Evolutionary conservation across 1,140 invertebrate species (phyloP).

Genomic region (Trissolcus basalis): DNA sequence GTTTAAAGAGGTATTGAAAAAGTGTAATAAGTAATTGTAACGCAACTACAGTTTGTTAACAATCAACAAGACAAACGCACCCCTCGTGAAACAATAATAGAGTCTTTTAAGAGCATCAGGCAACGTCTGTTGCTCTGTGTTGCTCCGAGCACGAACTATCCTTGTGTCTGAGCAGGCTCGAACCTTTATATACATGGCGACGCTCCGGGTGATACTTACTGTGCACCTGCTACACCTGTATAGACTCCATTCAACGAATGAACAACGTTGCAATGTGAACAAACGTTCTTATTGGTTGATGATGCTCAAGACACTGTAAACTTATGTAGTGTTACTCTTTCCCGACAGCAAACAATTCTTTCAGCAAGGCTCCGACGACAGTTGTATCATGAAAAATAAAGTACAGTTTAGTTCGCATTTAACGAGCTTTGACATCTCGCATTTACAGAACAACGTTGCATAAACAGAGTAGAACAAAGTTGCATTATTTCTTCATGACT

Average conservation of each 20-base stretch:
- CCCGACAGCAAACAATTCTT: conserved; percentile 17
- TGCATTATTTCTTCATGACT: too few species aligned
- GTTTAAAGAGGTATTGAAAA: not conserved
- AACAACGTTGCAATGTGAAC: conserved; percentile 28
- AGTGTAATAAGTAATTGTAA: not conserved
- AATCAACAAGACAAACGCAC: conserved; percentile 3
- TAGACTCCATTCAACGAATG: conserved; percentile 45
- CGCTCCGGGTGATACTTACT: conserved; percentile 40
- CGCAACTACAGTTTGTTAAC: not conserved
- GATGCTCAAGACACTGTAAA: conserved; percentile 30
- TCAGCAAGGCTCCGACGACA: conserved; percentile 10
- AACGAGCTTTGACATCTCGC: conserved; percentile 16
- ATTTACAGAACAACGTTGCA: not conserved
- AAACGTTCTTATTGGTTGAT: conserved; percentile 43
- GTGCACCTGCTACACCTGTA: conserved; percentile 33
- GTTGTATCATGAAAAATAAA: conserved; percentile 35
- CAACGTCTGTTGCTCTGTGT: conserved; percentile 14
- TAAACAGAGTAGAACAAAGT: conserved; percentile 19
- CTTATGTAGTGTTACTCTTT: conserved; percentile 13
- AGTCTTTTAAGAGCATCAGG: conserved; percentile 29
- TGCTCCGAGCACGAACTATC: conserved; percentile 34
- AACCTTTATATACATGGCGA: conserved; percentile 22
- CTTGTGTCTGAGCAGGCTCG: conserved; percentile 22
- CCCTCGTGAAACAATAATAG: conserved; percentile 17
- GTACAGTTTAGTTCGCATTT: conserved; percentile 25